phyloP scores from a whole-genome alignment of 2,888 invertebrate genomes.

The Temnothorax ravouxi region DNA sequence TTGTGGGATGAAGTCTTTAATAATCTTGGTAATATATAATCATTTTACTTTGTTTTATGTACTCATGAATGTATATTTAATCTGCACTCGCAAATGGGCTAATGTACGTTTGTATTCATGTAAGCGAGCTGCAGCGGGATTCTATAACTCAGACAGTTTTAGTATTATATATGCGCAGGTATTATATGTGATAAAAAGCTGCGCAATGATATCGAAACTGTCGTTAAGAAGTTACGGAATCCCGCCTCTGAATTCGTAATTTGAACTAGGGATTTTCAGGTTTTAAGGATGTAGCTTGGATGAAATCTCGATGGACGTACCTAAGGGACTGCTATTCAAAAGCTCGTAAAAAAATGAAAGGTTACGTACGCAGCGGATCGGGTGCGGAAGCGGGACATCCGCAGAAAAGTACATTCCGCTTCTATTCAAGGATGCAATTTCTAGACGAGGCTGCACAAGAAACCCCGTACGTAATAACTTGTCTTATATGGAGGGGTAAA shows the following conservation, averaged over 20 bases:
- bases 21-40: slow-evolving; percentile 24
- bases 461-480: not conserved
- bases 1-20: slow-evolving; percentile 4
- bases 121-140: not conserved
- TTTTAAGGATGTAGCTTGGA: slow-evolving; percentile 3
- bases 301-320: slow-evolving; percentile 11
- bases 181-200: too few relatives aligned
- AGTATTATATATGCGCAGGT: not conserved
- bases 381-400: slow-evolving; percentile 24
- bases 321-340: slow-evolving; percentile 20
- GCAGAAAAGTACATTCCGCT: slow-evolving; percentile 18
- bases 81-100: slow-evolving; percentile 4
- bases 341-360: slow-evolving; percentile 23
- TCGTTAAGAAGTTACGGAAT: too few relatives aligned
- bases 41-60: slow-evolving; percentile 18
- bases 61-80: slow-evolving; percentile 17
- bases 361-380: slow-evolving; percentile 22
- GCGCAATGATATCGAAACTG: too few relatives aligned
- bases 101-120: slow-evolving; percentile 1
- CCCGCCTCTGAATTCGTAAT: not conserved
- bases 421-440: slow-evolving; percentile 30
- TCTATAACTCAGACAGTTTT: too few relatives aligned
- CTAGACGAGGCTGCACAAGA: slow-evolving; percentile 19
- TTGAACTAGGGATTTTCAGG: slow-evolving; percentile 21
- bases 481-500: not conserved